These are phyloP conservation scores for Arrhamphus sclerolepis DNA, from an alignment of 2,797 vertebrate genomes.

Conservation along the genomic window DNA sequence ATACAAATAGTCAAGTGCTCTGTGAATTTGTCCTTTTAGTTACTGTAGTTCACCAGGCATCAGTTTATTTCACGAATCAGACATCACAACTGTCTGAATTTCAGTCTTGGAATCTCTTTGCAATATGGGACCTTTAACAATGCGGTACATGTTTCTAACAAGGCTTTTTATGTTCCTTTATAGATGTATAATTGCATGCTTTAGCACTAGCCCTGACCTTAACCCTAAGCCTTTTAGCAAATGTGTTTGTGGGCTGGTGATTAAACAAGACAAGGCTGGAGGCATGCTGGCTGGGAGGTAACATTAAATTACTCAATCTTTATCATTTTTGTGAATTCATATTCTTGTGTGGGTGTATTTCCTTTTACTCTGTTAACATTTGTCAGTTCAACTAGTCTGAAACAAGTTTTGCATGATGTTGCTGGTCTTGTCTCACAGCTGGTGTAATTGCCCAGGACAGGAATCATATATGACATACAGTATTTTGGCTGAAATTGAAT, in stretches of 20 bases:
- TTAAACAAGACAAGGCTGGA: constrained; percentile 1
- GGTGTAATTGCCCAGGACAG: constrained; percentile 1
- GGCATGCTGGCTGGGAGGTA: background rate
- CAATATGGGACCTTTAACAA: constrained; percentile 45
- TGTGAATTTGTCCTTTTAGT: background rate
- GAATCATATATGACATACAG: constrained; percentile 10
- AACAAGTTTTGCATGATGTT: no score
- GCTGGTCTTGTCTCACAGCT: no score
- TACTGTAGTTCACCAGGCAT: constrained; percentile 1
- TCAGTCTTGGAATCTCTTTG: constrained; percentile 25
- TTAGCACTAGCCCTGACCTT: no score
- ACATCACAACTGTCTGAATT: constrained; percentile 18
- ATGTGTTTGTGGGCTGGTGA: no score
- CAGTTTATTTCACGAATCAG: constrained; percentile 10
- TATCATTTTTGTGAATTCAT: constrained; percentile 23
- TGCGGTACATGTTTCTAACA: constrained; percentile 57
- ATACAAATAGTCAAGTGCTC: no score
- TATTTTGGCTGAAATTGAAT: background rate
- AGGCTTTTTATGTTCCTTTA: background rate
- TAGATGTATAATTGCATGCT: no score
- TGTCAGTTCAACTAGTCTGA: no score
- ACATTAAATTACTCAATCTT: constrained; percentile 25
- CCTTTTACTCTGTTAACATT: constrained; percentile 16
- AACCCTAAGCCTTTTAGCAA: no score
- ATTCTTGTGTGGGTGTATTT: constrained; percentile 11